Evolutionary conservation across 2,797 vertebrate species (phyloP), one percentile per base, ranked within the genome.

Genomic region (Novumbra hubbsi): DNA sequence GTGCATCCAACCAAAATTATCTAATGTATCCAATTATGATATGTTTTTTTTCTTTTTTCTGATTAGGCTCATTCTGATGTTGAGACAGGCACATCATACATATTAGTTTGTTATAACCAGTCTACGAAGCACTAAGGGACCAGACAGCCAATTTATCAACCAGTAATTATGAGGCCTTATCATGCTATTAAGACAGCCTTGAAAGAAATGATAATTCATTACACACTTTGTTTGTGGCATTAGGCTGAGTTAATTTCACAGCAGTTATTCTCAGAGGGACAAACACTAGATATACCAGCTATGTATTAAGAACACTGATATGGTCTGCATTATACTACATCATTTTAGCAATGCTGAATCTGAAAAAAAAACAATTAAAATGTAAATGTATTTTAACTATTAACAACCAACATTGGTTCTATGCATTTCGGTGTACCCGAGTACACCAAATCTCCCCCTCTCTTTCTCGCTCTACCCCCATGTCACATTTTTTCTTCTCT

Each of bases 291-390:
- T 28, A 41, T 19, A 70, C 49, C 45, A 17, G 48, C 27, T 4
- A 68, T 16, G 71, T 69, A 32, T 74, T 75, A 32, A 69, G 9
- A 55, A 17, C 50, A 48, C 60, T 62, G 64, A 70, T 64, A 68
- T 68, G 49, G 41, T 73, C 32, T 55, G 19, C 34, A 48, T 52
- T 30, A 50, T 50, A 11, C 21, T 27, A 68, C 71, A 32, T 72
- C 64, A 65, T 34, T 69, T 28, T 72, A 70, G 19, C 48, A 28
- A 48, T 30, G 24, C 49, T n/a, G 50, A 34, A 80, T 80, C 50
- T 52, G 70, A 83, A 73, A 63, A 70, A 82, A 73, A 57, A 60
- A 77, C 75, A 70, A 78, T 89, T 69, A 80, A 81, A 77, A 72
- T 2, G 30, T 41, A 57, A 74, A 68, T 74, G 55, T 45, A 55